Evolutionary conservation across 2,888 invertebrate genomes (phyloP).

Genomic region (Calliopum simillimum): DNA sequence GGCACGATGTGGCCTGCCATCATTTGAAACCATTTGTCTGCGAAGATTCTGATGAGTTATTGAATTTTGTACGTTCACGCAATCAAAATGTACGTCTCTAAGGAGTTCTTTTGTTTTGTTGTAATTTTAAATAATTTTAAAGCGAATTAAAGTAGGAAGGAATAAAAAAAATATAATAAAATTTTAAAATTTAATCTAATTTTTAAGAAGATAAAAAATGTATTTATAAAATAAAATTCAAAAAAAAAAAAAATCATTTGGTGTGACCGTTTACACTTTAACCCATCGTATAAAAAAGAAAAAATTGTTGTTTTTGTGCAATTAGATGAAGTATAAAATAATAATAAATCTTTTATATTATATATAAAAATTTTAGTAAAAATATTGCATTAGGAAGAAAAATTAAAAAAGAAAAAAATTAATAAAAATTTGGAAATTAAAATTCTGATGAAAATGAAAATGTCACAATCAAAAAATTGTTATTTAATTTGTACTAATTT

Average conservation of each 20-base stretch:
- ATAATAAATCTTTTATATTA: conserved; percentile 11
- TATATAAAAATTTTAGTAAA: conserved; percentile 20
- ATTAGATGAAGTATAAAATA: neutral
- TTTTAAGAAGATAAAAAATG: conserved; percentile 19
- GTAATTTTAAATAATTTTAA: conserved; percentile 25
- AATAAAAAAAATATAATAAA: conserved; percentile 1
- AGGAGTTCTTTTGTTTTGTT: conserved; percentile 47
- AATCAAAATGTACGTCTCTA: conserved; percentile 87
- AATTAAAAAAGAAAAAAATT: too few species aligned
- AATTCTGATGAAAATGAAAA: conserved; percentile 39
- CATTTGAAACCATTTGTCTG: conserved; percentile 90
- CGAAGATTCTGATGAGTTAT: conserved; percentile 89
- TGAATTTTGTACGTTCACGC: conserved; percentile 90
- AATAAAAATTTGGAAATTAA: conserved; percentile 30
- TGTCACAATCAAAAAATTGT: conserved; percentile 32
- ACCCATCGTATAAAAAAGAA: too few species aligned
- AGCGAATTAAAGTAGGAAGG: neutral
- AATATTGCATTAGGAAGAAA: neutral
- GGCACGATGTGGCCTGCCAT: conserved; percentile 90
- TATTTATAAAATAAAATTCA: conserved; percentile 17
- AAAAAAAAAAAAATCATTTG: neutral
- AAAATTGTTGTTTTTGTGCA: conserved; percentile 3
- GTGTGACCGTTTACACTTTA: neutral
- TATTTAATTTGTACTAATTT: conserved; percentile 33
- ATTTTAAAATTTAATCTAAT: conserved; percentile 5